These are phyloP conservation scores for Drosophila birchii DNA, from an alignment of 2,888 invertebrate species.

Conservation along the genomic window DNA sequence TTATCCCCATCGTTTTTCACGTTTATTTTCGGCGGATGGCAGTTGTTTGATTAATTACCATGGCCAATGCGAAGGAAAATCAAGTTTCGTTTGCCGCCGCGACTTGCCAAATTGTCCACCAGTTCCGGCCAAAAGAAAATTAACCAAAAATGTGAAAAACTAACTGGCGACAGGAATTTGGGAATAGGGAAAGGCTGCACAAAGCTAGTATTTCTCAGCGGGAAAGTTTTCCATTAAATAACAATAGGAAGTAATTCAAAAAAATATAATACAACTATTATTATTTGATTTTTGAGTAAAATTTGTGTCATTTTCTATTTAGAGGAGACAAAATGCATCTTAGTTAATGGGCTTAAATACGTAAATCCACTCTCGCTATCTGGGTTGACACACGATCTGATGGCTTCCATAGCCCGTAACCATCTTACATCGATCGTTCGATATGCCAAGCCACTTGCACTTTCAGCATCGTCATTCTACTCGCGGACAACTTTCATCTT, in stretches of 20 bases:
- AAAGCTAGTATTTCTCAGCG: neutral
- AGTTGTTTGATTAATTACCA: conserved; percentile 72
- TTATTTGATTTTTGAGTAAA: neutral
- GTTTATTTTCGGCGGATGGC: conserved; percentile 47
- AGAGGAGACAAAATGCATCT: neutral
- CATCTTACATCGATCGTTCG: conserved; percentile 70
- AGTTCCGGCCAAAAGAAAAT: conserved; percentile 43
- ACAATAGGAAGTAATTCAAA: neutral
- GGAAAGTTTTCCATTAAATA: conserved; percentile 2
- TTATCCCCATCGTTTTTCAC: conserved; percentile 9
- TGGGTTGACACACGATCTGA: conserved; percentile 21
- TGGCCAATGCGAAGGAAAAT: conserved; percentile 57
- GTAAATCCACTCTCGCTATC: conserved; percentile 48
- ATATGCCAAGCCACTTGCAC: conserved; percentile 68
- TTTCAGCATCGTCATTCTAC: conserved; percentile 66
- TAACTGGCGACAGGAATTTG: conserved; percentile 14
- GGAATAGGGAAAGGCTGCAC: conserved; percentile 20
- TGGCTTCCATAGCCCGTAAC: conserved; percentile 49
- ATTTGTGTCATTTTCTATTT: neutral
- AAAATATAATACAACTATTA: neutral
- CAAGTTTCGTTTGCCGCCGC: conserved; percentile 41
- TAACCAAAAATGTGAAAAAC: conserved; percentile 7
- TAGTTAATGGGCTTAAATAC: conserved; percentile 25
- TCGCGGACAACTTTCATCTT: conserved; percentile 70
- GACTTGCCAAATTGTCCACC: conserved; percentile 29